Evolutionary conservation across 2,797 vertebrate species (phyloP), one percentile per base, ranked within the genome.

Genomic region (Lithobates sylvaticus): DNA sequence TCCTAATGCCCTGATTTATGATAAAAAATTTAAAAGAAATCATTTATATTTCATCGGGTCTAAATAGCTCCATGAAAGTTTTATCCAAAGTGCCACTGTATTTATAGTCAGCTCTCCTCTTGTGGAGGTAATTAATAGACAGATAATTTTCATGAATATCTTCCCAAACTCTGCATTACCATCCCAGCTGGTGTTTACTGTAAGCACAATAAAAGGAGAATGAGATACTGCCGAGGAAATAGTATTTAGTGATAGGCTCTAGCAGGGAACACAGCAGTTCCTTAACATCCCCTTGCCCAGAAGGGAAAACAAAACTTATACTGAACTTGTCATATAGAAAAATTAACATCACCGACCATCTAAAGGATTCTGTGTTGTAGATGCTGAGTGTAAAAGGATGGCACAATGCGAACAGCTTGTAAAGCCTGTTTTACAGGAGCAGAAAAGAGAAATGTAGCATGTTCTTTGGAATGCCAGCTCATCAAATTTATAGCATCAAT

Each of bases 21-120:
- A 96, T 96, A 93, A 96, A 96, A 95, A 90, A 95, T 95, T 95
- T 95, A 95, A 93, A 95, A 92, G 93, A 94, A 95, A 95, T 95
- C 95, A 95, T 96, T 94, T 96, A 95, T 95, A 96, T 96, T 96
- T 95, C 94, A 96, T 91, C 89, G 92, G 93, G 92, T 93, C 93
- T 95, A 95, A 96, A 95, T 89, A 95, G 95, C 94, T 88, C 92
- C 94, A 96, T 95, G 94, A 96, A 96, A 95, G 91, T 96, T 96
- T 95, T 92, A 96, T 95, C 93, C 89, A 82, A 93, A 95, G 93
- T 86, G 92, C 90, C 92, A 93, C 93, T 89, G 91, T 93, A 91
- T 94, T 95, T 93, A 91, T 92, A 92, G 93, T 90, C 90, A 81
- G 91, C 85, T 83, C 91, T 89, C 91, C 92, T 89, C 89, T 78